Evolutionary conservation across 2,797 vertebrate species (phyloP).

Genomic region (Gymnopithys bicolor): DNA sequence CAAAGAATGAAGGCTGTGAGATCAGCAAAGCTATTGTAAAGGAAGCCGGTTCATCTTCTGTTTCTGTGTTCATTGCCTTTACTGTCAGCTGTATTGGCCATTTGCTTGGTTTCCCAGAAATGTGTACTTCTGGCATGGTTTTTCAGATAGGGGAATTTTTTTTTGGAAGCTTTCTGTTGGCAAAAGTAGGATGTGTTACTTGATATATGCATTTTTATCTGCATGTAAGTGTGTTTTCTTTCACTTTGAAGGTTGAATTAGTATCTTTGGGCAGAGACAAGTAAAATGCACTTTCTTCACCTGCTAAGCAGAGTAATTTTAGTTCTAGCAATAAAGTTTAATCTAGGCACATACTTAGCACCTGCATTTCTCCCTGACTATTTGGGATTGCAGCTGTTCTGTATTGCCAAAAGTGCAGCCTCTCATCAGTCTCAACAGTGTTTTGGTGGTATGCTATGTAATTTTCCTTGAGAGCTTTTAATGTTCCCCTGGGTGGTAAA

Average conservation of each 20-base stretch:
- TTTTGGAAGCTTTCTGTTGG: constrained; percentile 47
- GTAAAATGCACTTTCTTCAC: neutral
- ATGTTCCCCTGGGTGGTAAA: neutral
- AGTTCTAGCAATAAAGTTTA: neutral
- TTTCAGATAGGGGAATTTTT: constrained; percentile 59
- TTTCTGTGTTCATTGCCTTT: constrained; percentile 54
- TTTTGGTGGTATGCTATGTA: neutral
- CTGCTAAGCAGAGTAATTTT: neutral
- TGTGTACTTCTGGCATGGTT: constrained; percentile 45
- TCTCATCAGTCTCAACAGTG: neutral
- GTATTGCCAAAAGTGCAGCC: neutral
- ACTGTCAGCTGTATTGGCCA: constrained; percentile 60
- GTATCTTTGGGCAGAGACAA: neutral
- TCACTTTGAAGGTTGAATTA: constrained; percentile 6
- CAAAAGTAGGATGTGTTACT: constrained; percentile 25
- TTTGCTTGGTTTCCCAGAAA: constrained; percentile 73
- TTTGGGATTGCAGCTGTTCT: neutral
- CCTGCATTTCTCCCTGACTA: neutral
- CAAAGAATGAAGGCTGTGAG: neutral
- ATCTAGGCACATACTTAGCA: neutral
- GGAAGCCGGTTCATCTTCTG: constrained; percentile 44
- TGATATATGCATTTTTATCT: constrained; percentile 38
- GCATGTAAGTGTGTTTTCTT: neutral
- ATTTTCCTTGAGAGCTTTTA: neutral
- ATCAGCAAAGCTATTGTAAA: constrained; percentile 15